Base-by-base conservation (phyloP, 2,797 vertebrate genomes). In the Cyclura pinguis region DNA sequence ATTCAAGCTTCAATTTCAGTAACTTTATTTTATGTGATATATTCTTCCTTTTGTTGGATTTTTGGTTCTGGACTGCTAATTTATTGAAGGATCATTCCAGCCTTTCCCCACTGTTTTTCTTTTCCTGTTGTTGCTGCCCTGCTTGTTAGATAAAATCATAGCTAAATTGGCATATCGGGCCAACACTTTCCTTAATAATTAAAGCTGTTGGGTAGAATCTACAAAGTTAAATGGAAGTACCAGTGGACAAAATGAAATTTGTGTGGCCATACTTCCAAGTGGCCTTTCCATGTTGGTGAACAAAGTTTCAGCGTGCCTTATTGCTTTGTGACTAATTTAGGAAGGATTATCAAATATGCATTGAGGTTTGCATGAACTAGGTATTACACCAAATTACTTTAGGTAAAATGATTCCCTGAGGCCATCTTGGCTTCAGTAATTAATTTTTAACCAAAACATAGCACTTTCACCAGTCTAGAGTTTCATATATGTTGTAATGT, bases 341-440 rank as follows among this genome's bases (percentile, higher is more conserved):
- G 84, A 86, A 76, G 7, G 91, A 93, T 89, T 83, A 13, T 52
- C 92, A 91, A 72, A 89, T 95, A 74, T 89, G 92, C 89, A 76
- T 77, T 92, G 50, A 29, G 93, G 92, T 94, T 89, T 77, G 92
- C 93, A 87, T 73, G 67, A 73, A 81, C 91, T 92, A 96, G 77
- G 62, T 62, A 92, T 88, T 77, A 89, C 47, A 91, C 81, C 91
- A 93, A 77, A 93, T 89, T 95, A 74, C 85, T 89, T 3, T 77
- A 91, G 92, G 89, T 35, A 80, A 88, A 92, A 42, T 62, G 0
- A 89, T 89, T 94, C 92, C 93, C 42, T 90, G 78, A 73, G 62
- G 85, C 91, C 81, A 76, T 88, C 88, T 91, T 80, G 88, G 64
- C 90, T 89, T 89, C 94, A 94, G 62, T 84, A 94, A 80, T 90